Base-by-base conservation (phyloP, 1,140 invertebrate genomes). In the Gonioctena quinquepunctata region DNA sequence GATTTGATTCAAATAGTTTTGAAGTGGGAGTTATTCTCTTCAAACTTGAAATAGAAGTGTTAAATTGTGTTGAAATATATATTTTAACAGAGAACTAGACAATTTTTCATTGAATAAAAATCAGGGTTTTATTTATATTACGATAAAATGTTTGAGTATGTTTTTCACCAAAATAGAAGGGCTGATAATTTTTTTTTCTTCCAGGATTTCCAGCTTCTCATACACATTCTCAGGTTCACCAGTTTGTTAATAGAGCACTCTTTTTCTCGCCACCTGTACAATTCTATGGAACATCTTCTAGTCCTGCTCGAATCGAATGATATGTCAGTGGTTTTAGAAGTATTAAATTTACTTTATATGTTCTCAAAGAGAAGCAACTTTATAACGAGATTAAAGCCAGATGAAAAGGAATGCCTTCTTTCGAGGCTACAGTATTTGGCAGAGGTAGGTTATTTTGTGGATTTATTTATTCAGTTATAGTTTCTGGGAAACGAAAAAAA, bases 341-440 rank as follows among this genome's bases (percentile, higher is more conserved):
- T 96, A 50, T 86, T 96, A 56, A 94, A 95, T 84, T 86, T 96
- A 68, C 87, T 96, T 5, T 96, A 95, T 83, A 95, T 96, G 87
- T 96, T 96, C 84, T 96, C 94, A 76, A 96, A 96, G 87, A 87
- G 94, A 71, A 95, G 93, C 81, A 96, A 95, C 85, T 96, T 95
- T 78, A 94, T 96, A 75, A 91, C 93, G 61, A 88, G 93, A 71
- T 83, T 95, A 73, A 88, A 89, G 76, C 87, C 86, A 77, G 92
- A 93, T 59, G 93, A 93, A 77, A 86, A 91, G 75, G 89, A 92
- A 79, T 89, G 90, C 33, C 83, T 96, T 22, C 85, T 95, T 27
- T 88, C 89, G n/a, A 86, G 93, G 79, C 86, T 96, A 11, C 91
- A 90, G 71, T 90, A 94, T 81, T 86, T 96, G 68, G 94, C 94